Conservation (phyloP, 1,140 invertebrate species). For the Paracyclopina nana region DNA sequence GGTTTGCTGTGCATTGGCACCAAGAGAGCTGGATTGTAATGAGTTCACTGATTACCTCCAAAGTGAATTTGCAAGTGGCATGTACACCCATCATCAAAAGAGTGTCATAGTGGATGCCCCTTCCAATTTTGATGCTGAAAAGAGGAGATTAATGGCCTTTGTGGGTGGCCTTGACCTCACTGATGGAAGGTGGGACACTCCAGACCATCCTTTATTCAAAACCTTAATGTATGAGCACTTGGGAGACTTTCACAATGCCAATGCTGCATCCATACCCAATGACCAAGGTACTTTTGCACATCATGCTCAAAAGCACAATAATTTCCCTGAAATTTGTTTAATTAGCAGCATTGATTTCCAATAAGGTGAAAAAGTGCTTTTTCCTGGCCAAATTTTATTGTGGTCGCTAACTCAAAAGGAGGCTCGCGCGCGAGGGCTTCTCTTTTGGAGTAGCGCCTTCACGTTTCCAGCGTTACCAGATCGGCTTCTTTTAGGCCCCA, state of each 20-base stretch:
- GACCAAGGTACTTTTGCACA: too few species aligned
- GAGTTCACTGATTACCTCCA: constrained; percentile 11
- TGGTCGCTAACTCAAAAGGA: too few species aligned
- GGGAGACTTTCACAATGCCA: constrained; percentile 18
- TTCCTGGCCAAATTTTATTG: too few species aligned
- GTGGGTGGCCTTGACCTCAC: constrained; percentile 22
- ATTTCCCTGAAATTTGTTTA: too few species aligned
- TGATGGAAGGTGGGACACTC: constrained; percentile 19
- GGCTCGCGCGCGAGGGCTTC: too few species aligned
- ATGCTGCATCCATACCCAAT: constrained; percentile 12
- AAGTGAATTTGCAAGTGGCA: constrained; percentile 1
- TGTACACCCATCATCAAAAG: constrained; percentile 22
- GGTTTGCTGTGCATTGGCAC: constrained; percentile 12
- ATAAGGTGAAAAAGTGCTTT: too few species aligned
- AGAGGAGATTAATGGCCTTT: constrained; percentile 18
- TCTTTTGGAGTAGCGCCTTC: too few species aligned
- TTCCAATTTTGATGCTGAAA: not conserved
- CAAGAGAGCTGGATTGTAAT: constrained; percentile 9
- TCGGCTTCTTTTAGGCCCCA: too few species aligned
- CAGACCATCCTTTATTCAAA: constrained; percentile 18
- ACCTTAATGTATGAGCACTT: constrained; percentile 19
- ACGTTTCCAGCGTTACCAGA: too few species aligned
- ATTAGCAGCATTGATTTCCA: too few species aligned
- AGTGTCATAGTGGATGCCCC: constrained; percentile 19
- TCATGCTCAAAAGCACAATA: too few species aligned